Conservation (phyloP, 1,140 invertebrate species). For the Contarinia nasturtii region DNA sequence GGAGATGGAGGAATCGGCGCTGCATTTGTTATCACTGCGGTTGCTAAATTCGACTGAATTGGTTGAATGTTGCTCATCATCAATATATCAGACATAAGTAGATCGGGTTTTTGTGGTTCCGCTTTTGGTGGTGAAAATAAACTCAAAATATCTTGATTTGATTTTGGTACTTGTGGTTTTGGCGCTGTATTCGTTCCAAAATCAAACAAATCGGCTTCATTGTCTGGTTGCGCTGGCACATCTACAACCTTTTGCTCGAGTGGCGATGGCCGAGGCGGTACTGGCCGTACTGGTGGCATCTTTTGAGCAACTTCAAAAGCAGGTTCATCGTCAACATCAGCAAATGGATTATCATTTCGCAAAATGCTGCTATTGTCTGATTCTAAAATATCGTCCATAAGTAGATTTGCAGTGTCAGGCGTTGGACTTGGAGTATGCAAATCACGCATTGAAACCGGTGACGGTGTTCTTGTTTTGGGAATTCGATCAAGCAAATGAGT, state of each 20-base stretch:
- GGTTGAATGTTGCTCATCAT: conserved; percentile 9
- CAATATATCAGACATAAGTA: conserved; percentile 31
- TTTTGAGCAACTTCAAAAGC: conserved; percentile 10
- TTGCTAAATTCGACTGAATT: conserved; percentile 3
- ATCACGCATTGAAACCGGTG: conserved; percentile 57
- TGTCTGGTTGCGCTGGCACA: conserved; percentile 10
- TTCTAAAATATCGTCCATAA: conserved; percentile 12
- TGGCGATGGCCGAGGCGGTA: conserved; percentile 25
- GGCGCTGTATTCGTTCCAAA: conserved; percentile 21
- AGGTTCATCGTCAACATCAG: conserved; percentile 13
- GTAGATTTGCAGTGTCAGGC: conserved; percentile 47
- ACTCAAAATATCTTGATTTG: conserved; percentile 42
- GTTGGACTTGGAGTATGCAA: conserved; percentile 68
- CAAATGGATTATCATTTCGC: conserved; percentile 18
- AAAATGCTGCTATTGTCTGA: neutral
- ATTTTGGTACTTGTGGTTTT: conserved; percentile 25
- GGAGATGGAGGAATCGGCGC: neutral
- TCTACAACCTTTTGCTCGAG: too few relatives aligned
- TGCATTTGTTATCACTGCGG: neutral
- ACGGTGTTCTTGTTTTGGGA: conserved; percentile 60
- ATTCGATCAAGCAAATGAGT: conserved; percentile 63
- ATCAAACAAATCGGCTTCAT: conserved; percentile 20
- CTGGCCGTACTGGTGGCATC: conserved; percentile 6
- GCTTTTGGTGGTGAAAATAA: conserved; percentile 34
- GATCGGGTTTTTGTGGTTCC: conserved; percentile 22